phyloP scores from a whole-genome alignment of 2,888 invertebrate species.

The Aspidapion aeneum region DNA sequence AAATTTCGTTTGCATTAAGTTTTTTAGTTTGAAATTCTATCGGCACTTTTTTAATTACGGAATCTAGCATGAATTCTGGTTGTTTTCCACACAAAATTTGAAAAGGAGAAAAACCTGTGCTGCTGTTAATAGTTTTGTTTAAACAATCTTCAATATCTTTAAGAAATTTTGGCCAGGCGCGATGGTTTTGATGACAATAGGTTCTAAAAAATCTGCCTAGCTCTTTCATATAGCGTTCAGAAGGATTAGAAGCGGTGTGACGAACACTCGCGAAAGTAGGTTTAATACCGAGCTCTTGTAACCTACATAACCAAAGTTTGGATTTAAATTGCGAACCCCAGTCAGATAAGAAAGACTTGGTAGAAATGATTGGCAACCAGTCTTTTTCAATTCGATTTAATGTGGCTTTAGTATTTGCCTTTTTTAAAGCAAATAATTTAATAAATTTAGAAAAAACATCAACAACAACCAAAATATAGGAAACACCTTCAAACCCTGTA shows the following conservation, averaged over 20 bases:
- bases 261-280: not conserved
- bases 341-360: constrained; percentile 2
- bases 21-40: no score
- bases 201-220: not conserved
- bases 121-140: not conserved
- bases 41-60: not conserved
- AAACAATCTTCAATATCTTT: not conserved
- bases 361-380: not conserved
- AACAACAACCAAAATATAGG: constrained; percentile 28
- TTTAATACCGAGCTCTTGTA: not conserved
- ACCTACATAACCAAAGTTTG: constrained; percentile 16
- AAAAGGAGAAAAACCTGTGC: not conserved
- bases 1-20: no score
- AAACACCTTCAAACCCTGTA: constrained; percentile 17
- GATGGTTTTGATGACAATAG: not conserved
- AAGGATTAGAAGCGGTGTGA: constrained; percentile 6
- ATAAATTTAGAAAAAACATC: constrained; percentile 31
- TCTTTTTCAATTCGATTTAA: constrained; percentile 2
- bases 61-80: not conserved
- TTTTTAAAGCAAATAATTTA: constrained; percentile 24
- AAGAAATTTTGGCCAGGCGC: not conserved
- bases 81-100: not conserved
- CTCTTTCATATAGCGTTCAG: constrained; percentile 4
- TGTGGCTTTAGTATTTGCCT: constrained; percentile 20
- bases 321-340: constrained; percentile 11